A percentile compares a stretch with the other conserved stretches of the same genome.
Conservation (phyloP, 2,888 invertebrate genomes). For the Iselma pallidipennis region DNA sequence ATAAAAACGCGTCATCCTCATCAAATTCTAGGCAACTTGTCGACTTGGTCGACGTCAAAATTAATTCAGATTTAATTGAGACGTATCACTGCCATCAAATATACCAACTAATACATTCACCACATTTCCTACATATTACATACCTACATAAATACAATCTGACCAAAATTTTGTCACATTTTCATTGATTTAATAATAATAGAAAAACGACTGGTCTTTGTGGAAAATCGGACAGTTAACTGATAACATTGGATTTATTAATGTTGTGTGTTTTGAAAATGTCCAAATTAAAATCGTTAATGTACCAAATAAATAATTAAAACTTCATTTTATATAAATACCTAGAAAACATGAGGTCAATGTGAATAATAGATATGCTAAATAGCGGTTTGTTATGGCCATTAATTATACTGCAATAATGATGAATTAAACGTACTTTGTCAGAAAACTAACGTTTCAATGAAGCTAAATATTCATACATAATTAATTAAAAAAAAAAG, state of each 20-base stretch:
- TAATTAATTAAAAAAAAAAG: too few relatives aligned
- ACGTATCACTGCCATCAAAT: not conserved
- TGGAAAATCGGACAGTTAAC: too few relatives aligned
- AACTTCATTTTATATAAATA: slow-evolving; percentile 16
- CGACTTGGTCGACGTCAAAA: not conserved
- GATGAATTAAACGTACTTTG: slow-evolving; percentile 16
- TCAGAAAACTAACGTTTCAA: too few relatives aligned
- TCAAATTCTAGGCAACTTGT: not conserved
- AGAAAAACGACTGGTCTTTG: too few relatives aligned
- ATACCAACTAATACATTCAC: too few relatives aligned
- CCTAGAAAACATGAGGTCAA: slow-evolving; percentile 15
- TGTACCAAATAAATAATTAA: slow-evolving; percentile 19
- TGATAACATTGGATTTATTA: slow-evolving; percentile 7
- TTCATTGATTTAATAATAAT: too few relatives aligned
- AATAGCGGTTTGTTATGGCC: slow-evolving; percentile 13
- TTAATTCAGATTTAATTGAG: not conserved
- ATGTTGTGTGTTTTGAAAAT: slow-evolving; percentile 7
- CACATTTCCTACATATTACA: too few relatives aligned
- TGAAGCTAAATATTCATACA: too few relatives aligned
- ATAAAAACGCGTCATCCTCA: slow-evolving; percentile 10
- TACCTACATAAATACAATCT: too few relatives aligned
- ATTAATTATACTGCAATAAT: slow-evolving; percentile 14
- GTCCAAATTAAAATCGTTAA: slow-evolving; percentile 10
- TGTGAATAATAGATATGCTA: slow-evolving; percentile 20
- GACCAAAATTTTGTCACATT: too few relatives aligned